phyloP scores from a whole-genome alignment of 2,797 vertebrate species.

The Onychomys leucogaster region DNA sequence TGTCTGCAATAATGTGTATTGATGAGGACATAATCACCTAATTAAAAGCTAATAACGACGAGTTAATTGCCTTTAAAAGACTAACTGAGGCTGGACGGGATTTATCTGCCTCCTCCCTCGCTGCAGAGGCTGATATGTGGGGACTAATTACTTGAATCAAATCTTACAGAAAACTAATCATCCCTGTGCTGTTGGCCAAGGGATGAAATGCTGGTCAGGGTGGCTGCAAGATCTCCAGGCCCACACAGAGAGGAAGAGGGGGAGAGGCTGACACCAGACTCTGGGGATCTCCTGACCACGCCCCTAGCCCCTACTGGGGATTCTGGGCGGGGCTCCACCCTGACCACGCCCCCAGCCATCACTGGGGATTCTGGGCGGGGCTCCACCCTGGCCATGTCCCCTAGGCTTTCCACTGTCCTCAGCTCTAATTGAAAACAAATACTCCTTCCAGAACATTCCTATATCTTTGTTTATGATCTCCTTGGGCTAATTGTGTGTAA shows the following conservation, averaged over 20 bases:
- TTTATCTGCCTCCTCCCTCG: conserved; percentile 87
- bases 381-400: not conserved
- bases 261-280: not conserved
- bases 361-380: not conserved
- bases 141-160: conserved; percentile 88
- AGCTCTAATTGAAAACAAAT: conserved; percentile 82
- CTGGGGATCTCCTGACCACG: not conserved
- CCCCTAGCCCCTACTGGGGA: not conserved
- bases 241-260: not conserved
- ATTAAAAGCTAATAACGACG: conserved; percentile 90
- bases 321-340: not conserved
- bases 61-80: conserved; percentile 90
- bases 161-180: conserved; percentile 84
- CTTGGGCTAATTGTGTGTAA: conserved; percentile 85
- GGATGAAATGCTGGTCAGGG: conserved; percentile 65
- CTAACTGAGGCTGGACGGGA: conserved; percentile 84
- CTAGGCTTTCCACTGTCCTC: not conserved
- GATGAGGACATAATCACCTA: conserved; percentile 89
- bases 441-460: conserved; percentile 81
- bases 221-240: not conserved
- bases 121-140: conserved; percentile 86
- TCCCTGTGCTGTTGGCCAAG: conserved; percentile 67
- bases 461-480: conserved; percentile 81
- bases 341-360: not conserved
- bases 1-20: conserved; percentile 88